Evolutionary conservation across 2,888 invertebrate species (phyloP).

Genomic region (Sturmia bella): DNA sequence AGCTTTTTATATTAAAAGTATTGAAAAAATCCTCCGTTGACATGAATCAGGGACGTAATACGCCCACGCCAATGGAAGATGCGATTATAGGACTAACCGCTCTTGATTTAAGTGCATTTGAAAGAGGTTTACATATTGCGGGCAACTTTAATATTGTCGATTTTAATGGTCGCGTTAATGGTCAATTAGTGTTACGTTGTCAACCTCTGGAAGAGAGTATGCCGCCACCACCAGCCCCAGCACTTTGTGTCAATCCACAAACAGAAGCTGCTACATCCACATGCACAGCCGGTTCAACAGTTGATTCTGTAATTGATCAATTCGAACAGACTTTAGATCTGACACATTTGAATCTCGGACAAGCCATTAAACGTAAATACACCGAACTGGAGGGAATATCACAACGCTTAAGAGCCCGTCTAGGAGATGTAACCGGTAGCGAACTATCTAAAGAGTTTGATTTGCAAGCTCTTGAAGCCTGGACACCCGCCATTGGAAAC

Average conservation of each 20-base stretch:
- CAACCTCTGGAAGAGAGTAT: slow-evolving; percentile 83
- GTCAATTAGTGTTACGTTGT: slow-evolving; percentile 85
- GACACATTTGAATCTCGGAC: slow-evolving; percentile 75
- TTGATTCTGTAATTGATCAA: slow-evolving; percentile 76
- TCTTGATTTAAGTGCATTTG: slow-evolving; percentile 84
- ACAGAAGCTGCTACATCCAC: neutral
- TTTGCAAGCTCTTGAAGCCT: slow-evolving; percentile 73
- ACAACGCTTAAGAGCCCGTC: slow-evolving; percentile 83
- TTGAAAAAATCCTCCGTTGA: slow-evolving; percentile 84
- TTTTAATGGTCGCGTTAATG: slow-evolving; percentile 84
- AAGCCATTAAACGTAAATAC: slow-evolving; percentile 84
- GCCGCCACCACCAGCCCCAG: slow-evolving; percentile 17
- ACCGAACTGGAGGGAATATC: slow-evolving; percentile 86
- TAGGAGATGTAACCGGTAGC: slow-evolving; percentile 84
- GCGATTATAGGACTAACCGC: slow-evolving; percentile 85
- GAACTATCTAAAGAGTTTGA: slow-evolving; percentile 83
- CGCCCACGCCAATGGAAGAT: slow-evolving; percentile 84
- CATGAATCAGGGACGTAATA: slow-evolving; percentile 75
- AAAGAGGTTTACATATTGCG: slow-evolving; percentile 83
- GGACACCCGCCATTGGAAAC: slow-evolving; percentile 75
- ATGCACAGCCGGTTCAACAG: slow-evolving; percentile 25
- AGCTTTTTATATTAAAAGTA: slow-evolving; percentile 84
- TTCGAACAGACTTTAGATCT: slow-evolving; percentile 77
- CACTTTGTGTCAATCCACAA: neutral
- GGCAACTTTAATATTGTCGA: slow-evolving; percentile 87